Conservation (phyloP, 1,140 invertebrate genomes). For the Galleria mellonella region DNA sequence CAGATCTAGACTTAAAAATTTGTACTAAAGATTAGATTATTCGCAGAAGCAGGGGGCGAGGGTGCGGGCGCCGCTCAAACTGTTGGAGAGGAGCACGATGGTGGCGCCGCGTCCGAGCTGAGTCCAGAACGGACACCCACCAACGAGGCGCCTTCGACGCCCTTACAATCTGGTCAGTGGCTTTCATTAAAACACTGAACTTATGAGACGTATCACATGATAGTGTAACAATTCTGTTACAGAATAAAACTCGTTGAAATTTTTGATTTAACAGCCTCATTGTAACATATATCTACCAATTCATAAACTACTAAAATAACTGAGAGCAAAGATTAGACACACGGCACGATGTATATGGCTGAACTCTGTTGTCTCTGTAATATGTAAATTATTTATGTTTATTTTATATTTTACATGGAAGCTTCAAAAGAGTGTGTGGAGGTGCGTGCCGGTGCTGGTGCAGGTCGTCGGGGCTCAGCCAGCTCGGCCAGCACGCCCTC, state of each 20-base stretch:
- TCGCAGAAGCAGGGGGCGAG: conserved; percentile 58
- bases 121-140: conserved; percentile 65
- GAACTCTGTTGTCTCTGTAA: no score
- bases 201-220: no score
- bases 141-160: conserved; percentile 66
- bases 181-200: background rate
- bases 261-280: no score
- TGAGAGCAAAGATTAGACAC: no score
- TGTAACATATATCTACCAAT: no score
- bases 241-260: no score
- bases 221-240: no score
- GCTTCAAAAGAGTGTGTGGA: conserved; percentile 73
- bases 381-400: no score
- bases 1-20: background rate
- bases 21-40: conserved; percentile 7
- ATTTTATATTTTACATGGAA: conserved; percentile 11
- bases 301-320: no score
- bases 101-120: conserved; percentile 60
- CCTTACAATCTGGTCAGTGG: conserved; percentile 59
- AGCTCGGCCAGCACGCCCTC: conserved; percentile 74
- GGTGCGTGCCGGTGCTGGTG: conserved; percentile 72
- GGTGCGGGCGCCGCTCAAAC: conserved; percentile 50
- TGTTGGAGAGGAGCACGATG: conserved; percentile 44
- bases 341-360: no score
- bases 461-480: conserved; percentile 68